A percentile compares a stretch with the other conserved stretches of the same genome.
Conservation (phyloP, 2,113 vertebrate genomes). For the Sapayoa aenigma region DNA sequence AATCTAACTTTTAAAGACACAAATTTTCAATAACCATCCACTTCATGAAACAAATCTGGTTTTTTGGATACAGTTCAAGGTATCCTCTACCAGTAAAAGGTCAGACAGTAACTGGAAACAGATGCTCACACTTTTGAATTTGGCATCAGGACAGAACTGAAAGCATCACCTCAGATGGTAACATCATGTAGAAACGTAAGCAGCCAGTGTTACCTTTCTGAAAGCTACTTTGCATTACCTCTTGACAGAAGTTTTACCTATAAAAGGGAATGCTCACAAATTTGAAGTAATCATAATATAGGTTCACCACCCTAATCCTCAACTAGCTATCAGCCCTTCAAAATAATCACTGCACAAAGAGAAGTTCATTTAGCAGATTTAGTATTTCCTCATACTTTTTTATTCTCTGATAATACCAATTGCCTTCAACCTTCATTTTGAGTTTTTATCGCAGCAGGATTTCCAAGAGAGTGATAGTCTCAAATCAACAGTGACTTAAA, state of each 20-base stretch:
- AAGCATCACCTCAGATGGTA: neutral
- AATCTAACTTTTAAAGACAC: neutral
- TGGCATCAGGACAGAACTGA: neutral
- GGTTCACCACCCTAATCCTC: neutral
- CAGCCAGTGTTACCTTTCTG: neutral
- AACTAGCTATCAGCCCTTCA: neutral
- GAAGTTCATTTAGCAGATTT: neutral
- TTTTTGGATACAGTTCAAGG: neutral
- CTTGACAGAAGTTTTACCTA: neutral
- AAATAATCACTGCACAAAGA: neutral
- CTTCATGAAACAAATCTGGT: neutral
- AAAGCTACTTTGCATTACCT: neutral
- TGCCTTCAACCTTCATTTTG: neutral
- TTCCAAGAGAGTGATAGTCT: neutral
- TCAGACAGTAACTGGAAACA: neutral
- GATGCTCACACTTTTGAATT: neutral
- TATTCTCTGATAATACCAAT: neutral
- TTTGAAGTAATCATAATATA: neutral
- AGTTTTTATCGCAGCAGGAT: neutral
- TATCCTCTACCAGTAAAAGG: neutral
- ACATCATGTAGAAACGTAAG: neutral
- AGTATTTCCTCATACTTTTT: neutral
- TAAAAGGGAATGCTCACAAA: neutral
- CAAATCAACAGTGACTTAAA: neutral
- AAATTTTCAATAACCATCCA: neutral